phyloP scores from a whole-genome alignment of 2,888 invertebrate species.

The Diogma glabrata region DNA sequence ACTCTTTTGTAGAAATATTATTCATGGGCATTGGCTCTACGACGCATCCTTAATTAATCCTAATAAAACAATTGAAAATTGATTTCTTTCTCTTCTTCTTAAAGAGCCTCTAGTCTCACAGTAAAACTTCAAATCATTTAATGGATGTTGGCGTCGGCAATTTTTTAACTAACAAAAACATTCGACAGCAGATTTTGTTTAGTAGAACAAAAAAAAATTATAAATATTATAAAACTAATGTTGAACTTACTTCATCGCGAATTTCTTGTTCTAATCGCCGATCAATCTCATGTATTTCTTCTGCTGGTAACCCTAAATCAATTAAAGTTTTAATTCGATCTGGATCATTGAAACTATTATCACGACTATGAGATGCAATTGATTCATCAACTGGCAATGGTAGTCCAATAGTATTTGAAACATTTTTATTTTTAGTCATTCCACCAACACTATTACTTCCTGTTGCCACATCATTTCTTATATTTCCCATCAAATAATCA shows the following conservation, averaged over 20 bases:
- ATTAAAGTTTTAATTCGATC: constrained; percentile 24
- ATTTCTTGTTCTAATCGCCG: constrained; percentile 53
- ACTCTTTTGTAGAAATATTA: no score
- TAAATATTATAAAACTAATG: no score
- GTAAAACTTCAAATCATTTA: no score
- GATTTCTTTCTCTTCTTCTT: no score
- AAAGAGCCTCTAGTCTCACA: no score
- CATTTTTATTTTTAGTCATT: neutral
- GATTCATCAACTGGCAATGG: neutral
- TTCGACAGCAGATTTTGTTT: no score
- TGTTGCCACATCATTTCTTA: neutral
- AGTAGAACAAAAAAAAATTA: no score
- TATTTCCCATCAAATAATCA: constrained; percentile 22
- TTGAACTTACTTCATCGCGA: constrained; percentile 51
- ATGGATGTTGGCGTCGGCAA: no score
- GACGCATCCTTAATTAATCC: no score
- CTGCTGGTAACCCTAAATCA: constrained; percentile 39
- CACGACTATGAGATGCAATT: neutral
- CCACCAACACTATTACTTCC: neutral
- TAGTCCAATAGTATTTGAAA: neutral
- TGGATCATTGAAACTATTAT: neutral
- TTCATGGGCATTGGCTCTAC: no score
- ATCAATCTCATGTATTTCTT: constrained; percentile 44
- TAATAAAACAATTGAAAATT: no score
- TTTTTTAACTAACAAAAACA: no score